Evolutionary conservation across 1,140 invertebrate species (phyloP), one percentile per base, ranked within the genome.

Genomic region (Armadillidium nasatum): DNA sequence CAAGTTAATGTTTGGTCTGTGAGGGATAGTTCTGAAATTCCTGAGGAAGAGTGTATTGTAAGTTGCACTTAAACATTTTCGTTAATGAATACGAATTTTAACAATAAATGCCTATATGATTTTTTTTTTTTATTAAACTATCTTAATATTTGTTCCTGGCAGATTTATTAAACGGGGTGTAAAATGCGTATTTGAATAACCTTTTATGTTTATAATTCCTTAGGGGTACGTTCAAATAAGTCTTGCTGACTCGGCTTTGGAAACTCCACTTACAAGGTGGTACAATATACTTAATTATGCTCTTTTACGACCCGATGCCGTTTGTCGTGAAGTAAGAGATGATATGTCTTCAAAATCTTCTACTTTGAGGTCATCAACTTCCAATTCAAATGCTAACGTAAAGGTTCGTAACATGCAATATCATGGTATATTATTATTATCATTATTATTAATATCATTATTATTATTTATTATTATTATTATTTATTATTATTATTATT

Each of bases 171-270:
- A n/a, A n/a, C n/a, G n/a, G n/a, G 33, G 1, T 33, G 1, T 33
- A 33, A 33, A 33, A 33, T 33, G 33, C 6, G 6, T 33, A 3
- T 3, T 1, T 33, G 33, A 33, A 33, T 33, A 33, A 6, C 33
- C 33, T 6, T 33, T 33, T 33, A 33, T 33, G 2, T 33, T 1
- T 33, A 33, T 33, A 33, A 33, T 33, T 33, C 33, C 33, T 33
- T 33, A 97, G 95, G 95, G 95, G 83, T 95, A 93, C 84, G 92
- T 93, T 74, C 95, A 97, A 90, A 93, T 97, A 75, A 97, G 95
- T 84, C 86, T 98, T 81, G 95, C 95, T 74, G 94, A 97, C 85
- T 98, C 50, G 7, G 0, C 50, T 84, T 89, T 92, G 0, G 92
- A 94, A 78, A 88, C 88, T 13, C 89, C 91, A 33, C 91, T 90